Conservation (phyloP, 2,888 invertebrate species). For the Zhengitettix transpicula region DNA sequence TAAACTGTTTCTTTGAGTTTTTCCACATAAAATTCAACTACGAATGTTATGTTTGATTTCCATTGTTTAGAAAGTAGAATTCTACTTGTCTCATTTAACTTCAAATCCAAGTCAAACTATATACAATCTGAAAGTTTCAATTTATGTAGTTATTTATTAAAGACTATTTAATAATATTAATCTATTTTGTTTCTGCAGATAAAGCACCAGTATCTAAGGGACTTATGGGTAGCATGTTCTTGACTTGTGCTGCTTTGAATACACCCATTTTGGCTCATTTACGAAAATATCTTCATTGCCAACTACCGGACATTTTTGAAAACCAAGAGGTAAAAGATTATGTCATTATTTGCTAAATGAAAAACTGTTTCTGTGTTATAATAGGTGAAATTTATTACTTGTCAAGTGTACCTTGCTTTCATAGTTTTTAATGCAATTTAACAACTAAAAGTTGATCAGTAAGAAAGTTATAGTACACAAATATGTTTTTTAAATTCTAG, state of each 20-base stretch:
- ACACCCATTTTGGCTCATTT: conserved; percentile 27
- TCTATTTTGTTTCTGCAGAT: conserved; percentile 20
- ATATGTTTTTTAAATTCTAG: no score
- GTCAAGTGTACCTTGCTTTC: background rate
- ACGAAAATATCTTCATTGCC: conserved; percentile 25
- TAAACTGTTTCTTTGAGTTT: no score
- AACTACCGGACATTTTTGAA: conserved; percentile 23
- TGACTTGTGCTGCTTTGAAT: conserved; percentile 28
- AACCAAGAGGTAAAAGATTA: conserved; percentile 9
- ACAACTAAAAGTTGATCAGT: background rate
- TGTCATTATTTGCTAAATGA: background rate
- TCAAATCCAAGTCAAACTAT: no score
- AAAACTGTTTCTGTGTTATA: background rate
- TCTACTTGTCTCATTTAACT: no score
- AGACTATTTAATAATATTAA: no score
- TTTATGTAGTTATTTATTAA: no score
- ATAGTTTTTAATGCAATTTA: background rate
- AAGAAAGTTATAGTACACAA: background rate
- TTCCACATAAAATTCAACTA: no score
- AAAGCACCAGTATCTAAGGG: conserved; percentile 31
- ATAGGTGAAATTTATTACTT: background rate
- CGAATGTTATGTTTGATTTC: no score
- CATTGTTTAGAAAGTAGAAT: background rate
- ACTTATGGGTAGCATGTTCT: conserved; percentile 26
- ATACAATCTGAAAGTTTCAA: no score